Percentiles rank a stretch among this genome's conserved stretches.
Evolutionary conservation across 92 coral and sea anemone species (phyloP).

Genomic region (Umimayanthus chanpuru): DNA sequence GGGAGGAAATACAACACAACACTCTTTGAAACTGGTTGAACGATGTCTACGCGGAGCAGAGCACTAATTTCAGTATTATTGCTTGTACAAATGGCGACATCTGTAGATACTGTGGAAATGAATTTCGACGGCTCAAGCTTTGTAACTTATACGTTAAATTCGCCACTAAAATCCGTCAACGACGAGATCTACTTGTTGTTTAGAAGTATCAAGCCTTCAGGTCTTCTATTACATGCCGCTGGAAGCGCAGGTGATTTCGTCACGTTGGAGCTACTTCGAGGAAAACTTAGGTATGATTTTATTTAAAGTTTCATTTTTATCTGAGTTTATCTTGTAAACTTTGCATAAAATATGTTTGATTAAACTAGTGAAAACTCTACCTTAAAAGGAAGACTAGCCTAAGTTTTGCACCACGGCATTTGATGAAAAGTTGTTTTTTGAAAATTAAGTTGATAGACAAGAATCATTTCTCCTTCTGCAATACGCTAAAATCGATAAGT

Average conservation of each 20-base stretch:
- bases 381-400: neutral
- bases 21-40: constrained; percentile 16
- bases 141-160: constrained; percentile 62
- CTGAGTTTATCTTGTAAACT: constrained; percentile 23
- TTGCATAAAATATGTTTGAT: constrained; percentile 22
- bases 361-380: neutral
- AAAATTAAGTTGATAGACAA: neutral
- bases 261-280: constrained; percentile 88
- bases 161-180: constrained; percentile 48
- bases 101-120: constrained; percentile 33
- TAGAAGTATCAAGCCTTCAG: constrained; percentile 85
- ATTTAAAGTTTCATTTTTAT: constrained; percentile 14
- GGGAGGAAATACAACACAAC: constrained; percentile 23
- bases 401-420: neutral
- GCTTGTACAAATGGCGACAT: constrained; percentile 43
- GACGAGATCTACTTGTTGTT: constrained; percentile 68
- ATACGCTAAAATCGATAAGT: neutral
- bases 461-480: neutral
- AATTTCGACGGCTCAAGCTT: constrained; percentile 79
- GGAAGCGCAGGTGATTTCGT: constrained; percentile 80
- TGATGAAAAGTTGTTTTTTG: neutral
- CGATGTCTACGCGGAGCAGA: constrained; percentile 38
- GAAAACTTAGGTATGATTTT: constrained; percentile 85
- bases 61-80: neutral
- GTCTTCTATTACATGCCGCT: constrained; percentile 82